Evolutionary conservation across 2,888 invertebrate species (phyloP), one percentile per base, ranked within the genome.

Genomic region (Andricus curvator): DNA sequence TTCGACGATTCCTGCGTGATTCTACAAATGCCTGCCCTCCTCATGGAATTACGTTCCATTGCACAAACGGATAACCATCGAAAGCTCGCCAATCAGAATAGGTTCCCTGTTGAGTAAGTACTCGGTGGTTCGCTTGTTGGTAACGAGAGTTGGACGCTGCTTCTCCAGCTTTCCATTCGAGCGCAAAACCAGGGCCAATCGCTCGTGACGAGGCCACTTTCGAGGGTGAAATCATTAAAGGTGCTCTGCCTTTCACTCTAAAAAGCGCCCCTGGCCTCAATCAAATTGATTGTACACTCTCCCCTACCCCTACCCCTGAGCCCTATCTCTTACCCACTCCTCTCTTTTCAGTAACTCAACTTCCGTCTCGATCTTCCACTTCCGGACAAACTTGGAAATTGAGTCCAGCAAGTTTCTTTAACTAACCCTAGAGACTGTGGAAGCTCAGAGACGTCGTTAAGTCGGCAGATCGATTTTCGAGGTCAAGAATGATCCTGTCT

Each of bases 261-360:
- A 74, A 74, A 74, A 74, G 29, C 74, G 74, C 74, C 56, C 33
- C 74, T 74, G 56, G 74, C 74, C 56, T 74, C 74, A 74, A 74
- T 74, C 74, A 74, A 74, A 51, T 74, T 74, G 74, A 74, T 74
- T 74, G 74, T 74, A 37, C 70, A 29, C 25, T 11, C 25, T 22
- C 13, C n/a, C 67, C 15, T n/a, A 11, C 66, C 11, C 5, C 15
- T 13, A n/a, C 66, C n/a, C 13, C 25, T 76, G 6, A 80, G 78
- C 80, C 78, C 77, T 66, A 60, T 62, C 80, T 78, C 77, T 68
- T 79, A 56, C 51, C 70, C 79, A 22, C 60, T 76, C 41, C 48
- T 44, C 76, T 37, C 64, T 64, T 68, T 79, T 51, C 44, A 65
- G 67, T 25, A 48, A 68, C 66, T 56, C 65, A 78, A 56, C 64